Evolutionary conservation across 2,888 invertebrate species (phyloP), one percentile per base, ranked within the genome.

Genomic region (Dexiosoma caninum): DNA sequence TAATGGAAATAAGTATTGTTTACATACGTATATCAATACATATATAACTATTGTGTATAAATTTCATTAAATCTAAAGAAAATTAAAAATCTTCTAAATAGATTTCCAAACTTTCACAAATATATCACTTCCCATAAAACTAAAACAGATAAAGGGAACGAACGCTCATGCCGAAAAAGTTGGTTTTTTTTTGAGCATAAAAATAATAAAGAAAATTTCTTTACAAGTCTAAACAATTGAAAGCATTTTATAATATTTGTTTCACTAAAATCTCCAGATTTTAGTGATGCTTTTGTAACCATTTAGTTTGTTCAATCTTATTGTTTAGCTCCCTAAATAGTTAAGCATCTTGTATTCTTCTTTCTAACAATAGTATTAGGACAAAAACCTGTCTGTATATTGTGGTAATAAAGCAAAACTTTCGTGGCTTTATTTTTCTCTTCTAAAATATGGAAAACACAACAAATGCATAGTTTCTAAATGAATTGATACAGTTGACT

Each of bases 321-420:
- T 23, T 49, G 19, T 69, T 27, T 62, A n/a, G 14, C 32, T 21
- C n/a, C n/a, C 40, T 32, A 62, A 59, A 37, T 40, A 49, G 49
- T 49, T 19, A 40, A 70, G 57, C 27, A 49, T 49, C 32, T 71
- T 49, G 9, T 57, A 10, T 23, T 70, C 9, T 49, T 46, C 46
- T 59, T n/a, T 59, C 16, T 12, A 44, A 46, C 44, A 69, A 69
- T 16, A 21, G 44, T 32, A 37, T 16, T 30, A 16, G 0, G 30
- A 23, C 14, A 42, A 27, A 10, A 16, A 70, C 57, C 46, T 21
- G 49, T 59, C 21, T 40, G 42, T 10, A 21, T 57, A 14, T 44
- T 44, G 44, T 44, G 55, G 21, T 32, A 55, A 35, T 49, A 64
- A 55, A 62, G 16, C 14, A 16, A 44, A 44, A 30, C 19, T 19